Evolutionary conservation across 2,113 vertebrate species (phyloP), one percentile per base, ranked within the genome.

Genomic region (Percopsis transmontana): DNA sequence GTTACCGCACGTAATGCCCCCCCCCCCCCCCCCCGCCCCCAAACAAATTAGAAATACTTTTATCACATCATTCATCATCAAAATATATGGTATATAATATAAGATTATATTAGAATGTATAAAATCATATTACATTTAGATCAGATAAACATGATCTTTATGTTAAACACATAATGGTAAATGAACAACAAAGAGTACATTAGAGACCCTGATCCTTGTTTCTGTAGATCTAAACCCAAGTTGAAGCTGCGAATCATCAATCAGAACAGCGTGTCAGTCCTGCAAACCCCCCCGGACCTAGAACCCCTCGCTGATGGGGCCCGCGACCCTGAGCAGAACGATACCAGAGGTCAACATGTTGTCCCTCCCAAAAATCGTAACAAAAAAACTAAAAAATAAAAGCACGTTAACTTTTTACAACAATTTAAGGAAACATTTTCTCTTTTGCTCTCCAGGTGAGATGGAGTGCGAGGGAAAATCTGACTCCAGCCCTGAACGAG

Each of bases 191-290:
- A 10, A 12, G 11, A 16, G 11, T 16, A 16, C 42, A 12, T 45
- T 12, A 45, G 3, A 45, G 12, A 3, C 51, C 23, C 51, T 53
- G 12, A 53, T 27, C 24, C 6, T 23, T 55, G 24, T 55, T 3
- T 27, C 16, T 66, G 8, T 71, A 90, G 97, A 70, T 93, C 92
- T 63, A 98, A 99, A 86, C 97, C 97, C 89, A 98, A 99, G 91
- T 90, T 99, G 71, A 97, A 98, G 77, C 90, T 99, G 86, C 95
- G 95, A 88, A 98, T 99, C 86, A 98, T 98, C 82, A 99, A 98
- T 88, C 97, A 98, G 90, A 98, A 98, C 90, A 98, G 95, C 14
- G 97, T 99, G 79, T 95, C 97, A 0, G 97, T 99, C 48, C 94
- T 99, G 58, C 97, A 98, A 86, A 96, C 95, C 0, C 94, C 94